Base-by-base conservation (phyloP, 2,797 vertebrate genomes). In the Hirundo rustica region DNA sequence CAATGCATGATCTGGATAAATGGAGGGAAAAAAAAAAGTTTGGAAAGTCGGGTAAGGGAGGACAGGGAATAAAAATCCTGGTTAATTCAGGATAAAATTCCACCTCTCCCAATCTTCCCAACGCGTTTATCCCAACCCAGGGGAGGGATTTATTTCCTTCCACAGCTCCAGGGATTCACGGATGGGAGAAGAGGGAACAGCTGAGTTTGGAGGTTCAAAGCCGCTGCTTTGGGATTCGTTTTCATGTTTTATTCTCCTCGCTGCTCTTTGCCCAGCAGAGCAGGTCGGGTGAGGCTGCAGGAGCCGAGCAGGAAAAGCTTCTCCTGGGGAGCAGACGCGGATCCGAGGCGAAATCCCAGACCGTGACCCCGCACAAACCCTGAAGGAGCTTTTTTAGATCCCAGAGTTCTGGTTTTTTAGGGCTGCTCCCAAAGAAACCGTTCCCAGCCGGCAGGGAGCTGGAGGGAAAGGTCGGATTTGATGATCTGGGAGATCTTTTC, bases 261-360 rank as follows among this genome's bases (percentile, higher is more conserved):
- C 20, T 68, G 66, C 20, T 38, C 19, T 67, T 20, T 67, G 19
- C 55, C 55, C 68, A 71, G 51, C 38, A 71, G 51, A 71, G 51
- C 66, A 62, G 93, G 50, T 80, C 85, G 83, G 85, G 85, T 17
- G 47, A 40, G 87, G 89, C 77, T 58, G 85, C 57, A 32, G 3
- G 2, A 55, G 64, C 71, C 74, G 45, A 22, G 30, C 38, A 26
- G 44, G n/a, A 19, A 26, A 29, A 32, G 34, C 18, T 60, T 90
- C 73, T 57, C 61, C 0, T 10, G 86, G 84, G 83, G 38, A 76
- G 71, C 74, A 65, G 50, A 23, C 36, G 15, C 15, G 3, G 36
- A 20, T 17, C 20, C 42, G 13, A 58, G 34, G 91, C 40, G 13
- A 85, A 94, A 96, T 91, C 68, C 83, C 93, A 88, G 83, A 14